Evolutionary conservation across 2,113 vertebrate genomes (phyloP).

Genomic region (Grantiella picta): DNA sequence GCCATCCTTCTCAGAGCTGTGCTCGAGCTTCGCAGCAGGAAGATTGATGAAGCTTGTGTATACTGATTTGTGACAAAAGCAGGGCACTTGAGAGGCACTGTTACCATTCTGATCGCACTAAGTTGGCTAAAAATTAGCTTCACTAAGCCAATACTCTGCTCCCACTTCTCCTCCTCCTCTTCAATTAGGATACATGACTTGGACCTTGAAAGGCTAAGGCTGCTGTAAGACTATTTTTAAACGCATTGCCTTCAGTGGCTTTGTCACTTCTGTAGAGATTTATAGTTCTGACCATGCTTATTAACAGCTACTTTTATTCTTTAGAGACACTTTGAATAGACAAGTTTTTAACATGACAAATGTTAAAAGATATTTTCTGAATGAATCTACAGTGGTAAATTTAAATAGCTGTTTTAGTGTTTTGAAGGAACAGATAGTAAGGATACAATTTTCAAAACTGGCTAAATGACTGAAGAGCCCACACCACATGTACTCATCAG

Average conservation of each 20-base stretch:
- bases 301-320: background rate
- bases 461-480: background rate
- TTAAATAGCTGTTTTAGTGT: background rate
- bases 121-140: slow-evolving; percentile 22
- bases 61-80: slow-evolving; percentile 6
- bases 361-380: background rate
- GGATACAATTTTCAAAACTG: background rate
- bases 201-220: background rate
- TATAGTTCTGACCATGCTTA: background rate
- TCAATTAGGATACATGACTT: slow-evolving; percentile 5
- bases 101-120: background rate
- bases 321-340: background rate
- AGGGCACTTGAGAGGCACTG: slow-evolving; percentile 17
- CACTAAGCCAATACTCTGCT: background rate
- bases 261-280: background rate
- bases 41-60: slow-evolving; percentile 48
- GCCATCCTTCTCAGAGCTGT: slow-evolving; percentile 10
- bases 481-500: background rate
- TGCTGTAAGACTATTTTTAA: background rate
- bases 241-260: background rate
- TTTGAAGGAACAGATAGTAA: background rate
- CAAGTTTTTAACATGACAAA: background rate
- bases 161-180: slow-evolving; percentile 14
- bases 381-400: background rate
- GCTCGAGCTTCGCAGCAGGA: background rate